Percentiles rank a stretch among this genome's conserved stretches.
Conservation (phyloP, 2,113 vertebrate genomes). For the human (Homo sapiens) region GRCh38 chr6:5238001-5238500, state of each 20-base stretch:
- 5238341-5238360: not conserved
- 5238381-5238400: not conserved
- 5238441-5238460: conserved; percentile 45
- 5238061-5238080: not conserved
- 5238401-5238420: not conserved
- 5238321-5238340: not conserved
- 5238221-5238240: not conserved
- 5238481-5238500: not conserved
- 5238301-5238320: not conserved
- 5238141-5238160: not conserved
- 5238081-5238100: not conserved
- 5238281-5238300: not conserved
- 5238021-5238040: not conserved
- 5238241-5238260: not conserved
- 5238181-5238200: not conserved
- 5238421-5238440: not conserved
- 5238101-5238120: not conserved
- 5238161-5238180: not conserved
- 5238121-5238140: not conserved
- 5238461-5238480: not conserved
- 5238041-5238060: not conserved
- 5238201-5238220: conserved; percentile 25
- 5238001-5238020: not conserved
- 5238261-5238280: not conserved
- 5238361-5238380: not conserved